phyloP scores from a whole-genome alignment of 2,888 invertebrate genomes.

The Polyommatus icarus region DNA sequence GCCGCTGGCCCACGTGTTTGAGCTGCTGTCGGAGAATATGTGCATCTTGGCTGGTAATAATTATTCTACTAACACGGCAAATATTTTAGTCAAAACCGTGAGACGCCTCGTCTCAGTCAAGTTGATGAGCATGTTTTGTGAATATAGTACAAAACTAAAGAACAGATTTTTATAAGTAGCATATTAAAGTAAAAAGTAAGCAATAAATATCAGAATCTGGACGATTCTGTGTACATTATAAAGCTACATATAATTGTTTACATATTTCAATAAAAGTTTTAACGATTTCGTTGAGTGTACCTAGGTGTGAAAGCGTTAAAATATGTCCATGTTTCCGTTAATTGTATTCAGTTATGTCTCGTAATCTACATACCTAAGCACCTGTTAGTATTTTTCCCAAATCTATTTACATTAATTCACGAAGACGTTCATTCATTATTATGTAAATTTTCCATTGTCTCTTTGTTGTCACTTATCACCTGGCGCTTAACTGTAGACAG shows the following conservation, averaged over 20 bases:
- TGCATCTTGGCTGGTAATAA: constrained; percentile 89
- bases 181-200: too few relatives aligned
- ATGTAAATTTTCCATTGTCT: constrained; percentile 10
- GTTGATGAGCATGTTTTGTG: too few relatives aligned
- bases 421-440: not conserved
- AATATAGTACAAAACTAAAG: too few relatives aligned
- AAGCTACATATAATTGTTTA: too few relatives aligned
- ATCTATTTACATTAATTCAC: not conserved
- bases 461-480: not conserved
- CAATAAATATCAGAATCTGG: too few relatives aligned
- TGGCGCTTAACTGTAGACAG: not conserved
- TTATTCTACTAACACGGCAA: not conserved
- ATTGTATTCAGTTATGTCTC: not conserved
- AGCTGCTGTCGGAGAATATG: constrained; percentile 94
- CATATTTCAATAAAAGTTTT: too few relatives aligned
- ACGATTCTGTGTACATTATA: too few relatives aligned
- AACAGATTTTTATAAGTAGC: too few relatives aligned
- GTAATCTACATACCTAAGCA: not conserved
- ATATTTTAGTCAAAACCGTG: too few relatives aligned
- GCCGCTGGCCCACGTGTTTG: constrained; percentile 98
- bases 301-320: not conserved
- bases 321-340: not conserved
- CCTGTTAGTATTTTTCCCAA: not conserved
- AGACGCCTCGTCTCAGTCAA: too few relatives aligned
- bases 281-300: too few relatives aligned